phyloP scores from a whole-genome alignment of 2,797 vertebrate genomes.

The Takifugu ocellatus region DNA sequence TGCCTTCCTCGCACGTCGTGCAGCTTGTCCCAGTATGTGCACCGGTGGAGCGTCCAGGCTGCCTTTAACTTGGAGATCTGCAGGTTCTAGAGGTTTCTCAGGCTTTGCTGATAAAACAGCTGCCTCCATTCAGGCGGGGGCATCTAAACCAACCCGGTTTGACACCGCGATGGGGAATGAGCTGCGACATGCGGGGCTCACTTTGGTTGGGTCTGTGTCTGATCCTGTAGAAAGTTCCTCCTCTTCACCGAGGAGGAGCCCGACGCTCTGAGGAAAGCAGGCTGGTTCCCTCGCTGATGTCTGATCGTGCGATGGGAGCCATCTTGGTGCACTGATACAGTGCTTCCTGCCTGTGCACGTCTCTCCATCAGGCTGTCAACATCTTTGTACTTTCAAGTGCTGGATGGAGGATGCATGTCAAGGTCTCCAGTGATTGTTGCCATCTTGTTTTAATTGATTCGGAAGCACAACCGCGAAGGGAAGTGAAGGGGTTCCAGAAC shows the following conservation, averaged over 20 bases:
- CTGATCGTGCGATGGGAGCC: slow-evolving; percentile 29
- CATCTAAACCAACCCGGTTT: not conserved
- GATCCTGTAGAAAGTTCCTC: not conserved
- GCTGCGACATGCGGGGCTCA: no score
- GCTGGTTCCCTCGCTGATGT: slow-evolving; percentile 31
- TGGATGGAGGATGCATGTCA: slow-evolving; percentile 17
- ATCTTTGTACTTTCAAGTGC: slow-evolving; percentile 50
- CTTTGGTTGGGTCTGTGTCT: no score
- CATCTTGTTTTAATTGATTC: slow-evolving; percentile 8
- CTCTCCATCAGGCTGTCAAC: slow-evolving; percentile 40
- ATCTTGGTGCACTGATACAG: slow-evolving; percentile 27
- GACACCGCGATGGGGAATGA: no score
- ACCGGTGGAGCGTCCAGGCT: slow-evolving; percentile 22
- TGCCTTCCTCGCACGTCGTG: slow-evolving; percentile 55
- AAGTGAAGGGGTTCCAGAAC: not conserved
- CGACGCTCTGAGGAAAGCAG: not conserved
- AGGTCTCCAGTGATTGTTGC: not conserved
- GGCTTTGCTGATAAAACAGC: slow-evolving; percentile 35
- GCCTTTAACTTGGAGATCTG: slow-evolving; percentile 29
- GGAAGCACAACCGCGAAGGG: not conserved
- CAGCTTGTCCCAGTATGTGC: slow-evolving; percentile 29
- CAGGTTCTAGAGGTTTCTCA: slow-evolving; percentile 21
- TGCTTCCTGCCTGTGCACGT: slow-evolving; percentile 54
- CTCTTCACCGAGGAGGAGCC: not conserved
- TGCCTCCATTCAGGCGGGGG: slow-evolving; percentile 15